Base-by-base conservation (phyloP, 2,888 invertebrate species). In the Drosophila limbata region DNA sequence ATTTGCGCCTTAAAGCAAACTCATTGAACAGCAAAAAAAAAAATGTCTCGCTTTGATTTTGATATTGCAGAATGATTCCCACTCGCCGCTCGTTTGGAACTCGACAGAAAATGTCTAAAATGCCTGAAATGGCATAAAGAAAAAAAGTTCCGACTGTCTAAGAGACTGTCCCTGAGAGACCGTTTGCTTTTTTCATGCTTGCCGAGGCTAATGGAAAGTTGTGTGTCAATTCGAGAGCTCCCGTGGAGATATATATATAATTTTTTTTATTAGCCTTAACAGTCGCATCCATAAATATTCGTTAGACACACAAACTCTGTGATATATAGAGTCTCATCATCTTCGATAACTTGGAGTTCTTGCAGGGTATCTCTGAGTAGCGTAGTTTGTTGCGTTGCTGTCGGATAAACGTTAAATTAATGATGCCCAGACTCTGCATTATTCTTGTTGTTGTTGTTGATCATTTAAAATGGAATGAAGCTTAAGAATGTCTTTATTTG, bases 361-460 rank as follows among this genome's bases (percentile, higher is more conserved):
- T 25, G 6, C 25, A 39, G 52, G 39, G 25, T 52, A 52, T 52
- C 39, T 28, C 10, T 15, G 11, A 6, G 52, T 25, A 5, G 39
- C 9, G 15, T 21, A 6, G n/a, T 44, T 50, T 33, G 3, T 17
- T 33, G 17, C 33, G n/a, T 37, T 52, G 55, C 53, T 45, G 59
- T 59, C 59, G 17, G 17, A 25, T 31, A 28, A 48, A 50, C 66
- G 45, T 51, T 8, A 69, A 69, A 84, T 84, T 77, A 81, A 87
- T 77, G 88, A 81, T 81, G 74, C 56, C 82, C 84, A 84, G 82
- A 84, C 78, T 66, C 45, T 68, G 69, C 55, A 69, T 68, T 73
- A 79, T 61, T 57, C 64, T 75, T 82, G 13, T 74, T 75, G 35
- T 59, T 63, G 72, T 77, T 77, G 69, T 50, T 35, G 19, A 17